These are phyloP conservation scores for Tyto alba DNA, from an alignment of 2,113 vertebrate species.

Conservation along the genomic window DNA sequence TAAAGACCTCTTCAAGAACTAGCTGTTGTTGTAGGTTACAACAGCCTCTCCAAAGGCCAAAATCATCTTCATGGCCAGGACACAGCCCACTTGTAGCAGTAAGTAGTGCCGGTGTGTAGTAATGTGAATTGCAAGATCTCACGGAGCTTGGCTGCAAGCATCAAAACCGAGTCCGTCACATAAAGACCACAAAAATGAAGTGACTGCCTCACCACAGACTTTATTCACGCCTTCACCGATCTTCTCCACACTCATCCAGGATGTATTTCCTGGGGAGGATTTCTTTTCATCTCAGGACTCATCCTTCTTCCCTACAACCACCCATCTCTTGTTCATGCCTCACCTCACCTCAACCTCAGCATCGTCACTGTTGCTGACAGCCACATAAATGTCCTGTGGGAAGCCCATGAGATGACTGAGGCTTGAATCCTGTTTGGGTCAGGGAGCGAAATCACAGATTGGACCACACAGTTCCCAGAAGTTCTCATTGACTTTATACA, in stretches of 20 bases:
- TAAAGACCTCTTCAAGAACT: neutral
- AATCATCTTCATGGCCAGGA: neutral
- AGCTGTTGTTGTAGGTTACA: accelerated
- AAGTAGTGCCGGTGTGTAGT: neutral
- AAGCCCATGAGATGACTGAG: neutral
- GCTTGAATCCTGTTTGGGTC: neutral
- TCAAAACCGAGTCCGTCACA: accelerated
- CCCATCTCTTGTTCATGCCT: neutral
- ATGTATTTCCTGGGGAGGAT: neutral
- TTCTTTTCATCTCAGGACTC: neutral
- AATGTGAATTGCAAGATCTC: neutral
- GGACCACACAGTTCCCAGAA: neutral
- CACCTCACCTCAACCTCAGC: neutral
- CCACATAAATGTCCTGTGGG: neutral
- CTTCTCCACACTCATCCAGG: neutral
- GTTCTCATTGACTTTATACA: neutral
- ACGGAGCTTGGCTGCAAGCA: neutral
- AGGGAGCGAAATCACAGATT: neutral
- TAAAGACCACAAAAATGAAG: neutral
- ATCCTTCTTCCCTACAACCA: accelerated
- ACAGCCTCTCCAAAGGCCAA: neutral
- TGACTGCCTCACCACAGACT: neutral
- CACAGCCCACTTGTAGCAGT: neutral
- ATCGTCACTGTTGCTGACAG: neutral
- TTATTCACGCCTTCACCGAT: neutral